Percentiles rank a stretch among this genome's conserved stretches.
phyloP scores from a whole-genome alignment of 1,140 invertebrate genomes.

The Tetramorium simillimum region DNA sequence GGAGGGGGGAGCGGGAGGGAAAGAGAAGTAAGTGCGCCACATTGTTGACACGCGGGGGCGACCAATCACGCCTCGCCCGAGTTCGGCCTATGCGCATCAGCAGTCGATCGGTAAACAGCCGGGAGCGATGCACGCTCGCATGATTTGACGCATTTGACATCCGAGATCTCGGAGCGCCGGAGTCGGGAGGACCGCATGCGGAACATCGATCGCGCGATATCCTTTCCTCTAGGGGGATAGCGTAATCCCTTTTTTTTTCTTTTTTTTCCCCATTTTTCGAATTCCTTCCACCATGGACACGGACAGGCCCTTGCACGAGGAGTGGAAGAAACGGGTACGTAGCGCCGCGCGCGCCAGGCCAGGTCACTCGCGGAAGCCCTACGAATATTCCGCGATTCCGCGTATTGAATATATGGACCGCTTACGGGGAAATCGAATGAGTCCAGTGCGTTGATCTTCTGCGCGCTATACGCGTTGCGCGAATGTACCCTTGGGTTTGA shows the following conservation, averaged over 20 bases:
- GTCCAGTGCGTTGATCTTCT: background rate
- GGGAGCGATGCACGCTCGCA: background rate
- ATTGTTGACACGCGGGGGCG: background rate
- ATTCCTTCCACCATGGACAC: conserved; percentile 74
- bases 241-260: conserved; percentile 15
- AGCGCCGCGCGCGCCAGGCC: background rate
- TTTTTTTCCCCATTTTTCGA: background rate
- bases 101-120: conserved; percentile 24
- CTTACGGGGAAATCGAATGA: background rate
- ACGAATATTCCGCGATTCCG: conserved; percentile 11
- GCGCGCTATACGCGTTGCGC: background rate
- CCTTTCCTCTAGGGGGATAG: background rate
- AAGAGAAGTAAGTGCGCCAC: background rate
- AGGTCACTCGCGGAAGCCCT: conserved; percentile 35
- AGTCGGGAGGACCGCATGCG: background rate
- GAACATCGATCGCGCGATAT: background rate
- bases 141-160: conserved; percentile 48
- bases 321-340: conserved; percentile 84
- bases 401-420: background rate
- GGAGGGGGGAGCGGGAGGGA: too few relatives aligned
- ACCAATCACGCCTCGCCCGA: background rate
- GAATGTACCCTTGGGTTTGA: background rate
- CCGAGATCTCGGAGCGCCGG: background rate
- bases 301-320: conserved; percentile 77
- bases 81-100: background rate